phyloP scores from a whole-genome alignment of 2,888 invertebrate species.

The Noctua janthina region DNA sequence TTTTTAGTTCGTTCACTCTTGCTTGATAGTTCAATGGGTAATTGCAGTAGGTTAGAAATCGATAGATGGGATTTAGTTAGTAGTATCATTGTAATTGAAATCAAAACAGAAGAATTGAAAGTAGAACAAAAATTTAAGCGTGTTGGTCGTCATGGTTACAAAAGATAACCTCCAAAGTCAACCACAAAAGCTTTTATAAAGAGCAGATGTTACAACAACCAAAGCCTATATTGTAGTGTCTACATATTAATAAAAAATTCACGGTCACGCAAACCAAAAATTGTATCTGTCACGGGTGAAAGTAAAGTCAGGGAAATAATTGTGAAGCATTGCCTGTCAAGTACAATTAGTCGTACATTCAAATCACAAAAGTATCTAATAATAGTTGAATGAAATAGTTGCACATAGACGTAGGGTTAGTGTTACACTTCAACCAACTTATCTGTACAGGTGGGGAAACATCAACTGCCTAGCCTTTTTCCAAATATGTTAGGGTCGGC shows the following conservation, averaged over 20 bases:
- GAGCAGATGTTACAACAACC: not conserved
- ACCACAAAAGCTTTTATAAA: not conserved
- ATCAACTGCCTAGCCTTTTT: no score
- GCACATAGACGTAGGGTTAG: not conserved
- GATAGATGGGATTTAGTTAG: no score
- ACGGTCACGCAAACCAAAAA: not conserved
- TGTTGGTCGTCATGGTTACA: not conserved
- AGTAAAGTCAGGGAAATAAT: not conserved
- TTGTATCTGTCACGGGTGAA: not conserved
- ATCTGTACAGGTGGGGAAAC: no score
- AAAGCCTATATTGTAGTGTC: not conserved
- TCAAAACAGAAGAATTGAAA: not conserved
- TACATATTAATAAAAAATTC: not conserved
- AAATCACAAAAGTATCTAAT: not conserved
- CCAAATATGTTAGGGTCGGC: no score
- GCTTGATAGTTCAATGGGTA: not conserved
- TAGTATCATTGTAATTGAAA: not conserved
- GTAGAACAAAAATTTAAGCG: not conserved
- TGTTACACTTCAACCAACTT: not conserved
- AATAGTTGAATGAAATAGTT: not conserved
- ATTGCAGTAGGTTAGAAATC: not conserved
- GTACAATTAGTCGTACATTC: not conserved
- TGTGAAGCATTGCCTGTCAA: not conserved
- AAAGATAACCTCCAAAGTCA: not conserved
- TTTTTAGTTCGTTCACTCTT: slow-evolving; percentile 9